These are phyloP conservation scores for Triplophysa rosa DNA, from an alignment of 2,113 vertebrate genomes.

Conservation along the genomic window DNA sequence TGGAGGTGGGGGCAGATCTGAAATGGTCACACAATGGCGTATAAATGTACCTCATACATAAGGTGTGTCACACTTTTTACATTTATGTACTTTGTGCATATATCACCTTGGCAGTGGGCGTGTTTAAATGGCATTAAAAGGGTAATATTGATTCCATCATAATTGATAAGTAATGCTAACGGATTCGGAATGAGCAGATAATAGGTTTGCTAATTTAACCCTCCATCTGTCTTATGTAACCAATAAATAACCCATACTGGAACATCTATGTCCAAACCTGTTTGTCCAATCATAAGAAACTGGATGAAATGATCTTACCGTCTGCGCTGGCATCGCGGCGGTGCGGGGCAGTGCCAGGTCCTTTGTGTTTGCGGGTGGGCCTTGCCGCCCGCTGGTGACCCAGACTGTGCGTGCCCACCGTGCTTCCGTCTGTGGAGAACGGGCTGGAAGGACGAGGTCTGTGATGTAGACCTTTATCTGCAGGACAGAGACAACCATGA, in stretches of 20 bases:
- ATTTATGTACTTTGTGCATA: neutral
- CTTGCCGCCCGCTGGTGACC: slow-evolving; percentile 87
- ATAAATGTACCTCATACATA: too few relatives aligned
- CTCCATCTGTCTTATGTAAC: slow-evolving; percentile 8
- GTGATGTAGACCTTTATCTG: slow-evolving; percentile 91
- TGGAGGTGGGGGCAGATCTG: slow-evolving; percentile 98
- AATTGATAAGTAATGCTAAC: slow-evolving; percentile 10
- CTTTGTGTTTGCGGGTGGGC: slow-evolving; percentile 92
- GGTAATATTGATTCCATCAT: slow-evolving; percentile 21
- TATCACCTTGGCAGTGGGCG: slow-evolving; percentile 7
- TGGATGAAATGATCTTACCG: slow-evolving; percentile 77
- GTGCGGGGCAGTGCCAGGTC: slow-evolving; percentile 83
- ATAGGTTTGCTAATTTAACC: neutral
- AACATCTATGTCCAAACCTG: too few relatives aligned
- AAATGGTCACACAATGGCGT: neutral
- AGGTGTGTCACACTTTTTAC: neutral
- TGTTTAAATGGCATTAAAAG: slow-evolving; percentile 17
- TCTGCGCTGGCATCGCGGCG: slow-evolving; percentile 89
- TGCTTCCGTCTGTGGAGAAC: slow-evolving; percentile 94
- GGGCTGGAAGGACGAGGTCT: slow-evolving; percentile 90
- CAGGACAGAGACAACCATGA: slow-evolving; percentile 43
- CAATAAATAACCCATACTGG: neutral
- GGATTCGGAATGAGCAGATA: neutral
- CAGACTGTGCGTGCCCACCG: slow-evolving; percentile 83
- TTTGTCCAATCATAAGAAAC: neutral